Evolutionary conservation across 1,140 invertebrate species (phyloP).

Genomic region (Phortica variegata): DNA sequence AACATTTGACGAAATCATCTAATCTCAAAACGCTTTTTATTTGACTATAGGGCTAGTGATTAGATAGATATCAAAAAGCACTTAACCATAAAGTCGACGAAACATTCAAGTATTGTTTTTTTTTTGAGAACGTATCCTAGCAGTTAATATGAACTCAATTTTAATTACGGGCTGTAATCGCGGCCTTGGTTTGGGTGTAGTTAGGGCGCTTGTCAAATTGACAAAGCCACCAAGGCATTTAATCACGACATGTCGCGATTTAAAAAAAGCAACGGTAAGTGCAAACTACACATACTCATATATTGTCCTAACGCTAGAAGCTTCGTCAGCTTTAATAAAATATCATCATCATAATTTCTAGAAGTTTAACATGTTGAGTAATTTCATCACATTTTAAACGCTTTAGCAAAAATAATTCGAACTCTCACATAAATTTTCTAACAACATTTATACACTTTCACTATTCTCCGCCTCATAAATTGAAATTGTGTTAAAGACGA

Average conservation of each 20-base stretch:
- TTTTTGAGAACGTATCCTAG: conserved; percentile 1
- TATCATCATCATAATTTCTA: conserved; percentile 24
- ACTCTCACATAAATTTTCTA: conserved; percentile 1
- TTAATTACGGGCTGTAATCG: conserved; percentile 87
- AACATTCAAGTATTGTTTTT: conserved; percentile 16
- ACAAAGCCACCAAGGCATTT: conserved; percentile 63
- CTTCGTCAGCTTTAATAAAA: conserved; percentile 1
- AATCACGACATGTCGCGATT: conserved; percentile 74
- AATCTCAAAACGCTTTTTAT: too few species aligned
- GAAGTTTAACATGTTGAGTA: conserved; percentile 28
- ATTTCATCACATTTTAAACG: too few species aligned
- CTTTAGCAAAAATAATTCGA: conserved; percentile 4
- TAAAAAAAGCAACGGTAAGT: conserved; percentile 65
- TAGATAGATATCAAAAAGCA: too few species aligned
- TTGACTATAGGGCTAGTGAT: too few species aligned
- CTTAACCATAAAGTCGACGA: too few species aligned
- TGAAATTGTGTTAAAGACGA: too few species aligned
- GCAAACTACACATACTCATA: conserved; percentile 19
- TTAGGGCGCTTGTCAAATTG: conserved; percentile 64
- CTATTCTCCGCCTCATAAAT: conserved; percentile 4
- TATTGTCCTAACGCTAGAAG: conserved; percentile 5
- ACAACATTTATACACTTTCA: conserved; percentile 5
- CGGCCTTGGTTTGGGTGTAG: conserved; percentile 81
- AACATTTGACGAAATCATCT: too few species aligned
- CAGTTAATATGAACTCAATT: conserved; percentile 68